Conservation (phyloP, 2,113 vertebrate species). For the Conger conger region DNA sequence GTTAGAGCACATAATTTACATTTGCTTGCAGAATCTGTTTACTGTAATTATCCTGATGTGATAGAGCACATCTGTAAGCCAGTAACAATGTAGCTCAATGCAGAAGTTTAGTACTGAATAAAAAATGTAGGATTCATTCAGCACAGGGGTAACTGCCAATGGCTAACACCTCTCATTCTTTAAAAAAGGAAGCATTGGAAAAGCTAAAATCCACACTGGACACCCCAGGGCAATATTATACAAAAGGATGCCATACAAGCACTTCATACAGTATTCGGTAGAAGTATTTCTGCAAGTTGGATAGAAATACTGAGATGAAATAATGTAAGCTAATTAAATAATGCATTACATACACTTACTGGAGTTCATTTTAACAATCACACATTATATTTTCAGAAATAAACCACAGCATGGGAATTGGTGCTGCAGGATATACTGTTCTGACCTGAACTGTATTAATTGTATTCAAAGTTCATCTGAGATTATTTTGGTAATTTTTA, state of each 20-base stretch:
- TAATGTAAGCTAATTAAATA: no score
- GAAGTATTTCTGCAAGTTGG: no score
- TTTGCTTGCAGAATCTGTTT: no score
- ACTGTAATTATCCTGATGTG: no score
- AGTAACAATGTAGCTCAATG: not conserved
- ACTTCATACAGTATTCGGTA: no score
- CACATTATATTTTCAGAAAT: not conserved
- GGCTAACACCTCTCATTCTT: not conserved
- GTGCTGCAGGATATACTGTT: not conserved
- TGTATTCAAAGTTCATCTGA: no score
- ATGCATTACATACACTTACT: not conserved
- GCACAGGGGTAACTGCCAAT: not conserved
- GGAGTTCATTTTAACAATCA: not conserved
- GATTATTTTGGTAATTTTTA: no score
- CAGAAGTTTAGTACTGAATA: not conserved
- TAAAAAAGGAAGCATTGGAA: not conserved
- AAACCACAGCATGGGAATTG: not conserved
- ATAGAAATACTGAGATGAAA: no score
- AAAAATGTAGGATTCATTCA: not conserved
- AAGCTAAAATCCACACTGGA: not conserved
- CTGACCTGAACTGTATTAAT: no score
- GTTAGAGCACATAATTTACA: no score
- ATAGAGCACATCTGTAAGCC: no score
- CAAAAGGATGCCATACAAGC: not conserved
- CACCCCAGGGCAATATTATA: not conserved